Conservation (phyloP, 2,113 vertebrate genomes). For the Zapornia atra region DNA sequence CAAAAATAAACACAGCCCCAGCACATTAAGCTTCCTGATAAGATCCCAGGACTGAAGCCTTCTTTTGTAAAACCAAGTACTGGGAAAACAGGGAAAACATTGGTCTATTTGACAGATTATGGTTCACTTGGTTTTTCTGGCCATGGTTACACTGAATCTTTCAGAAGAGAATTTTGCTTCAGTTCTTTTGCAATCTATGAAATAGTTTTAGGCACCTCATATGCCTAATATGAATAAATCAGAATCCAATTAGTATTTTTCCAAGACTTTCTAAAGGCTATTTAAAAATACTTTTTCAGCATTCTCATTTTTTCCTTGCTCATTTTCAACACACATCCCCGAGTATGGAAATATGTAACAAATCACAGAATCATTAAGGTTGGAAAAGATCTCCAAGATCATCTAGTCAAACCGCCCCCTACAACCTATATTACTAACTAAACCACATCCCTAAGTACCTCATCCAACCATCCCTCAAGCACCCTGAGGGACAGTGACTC, state of each 20-base stretch:
- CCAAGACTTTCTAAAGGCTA: not conserved
- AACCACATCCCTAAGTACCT: too few species aligned
- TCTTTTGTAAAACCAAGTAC: not conserved
- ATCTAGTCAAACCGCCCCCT: too few species aligned
- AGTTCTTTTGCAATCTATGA: not conserved
- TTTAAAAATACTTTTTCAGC: not conserved
- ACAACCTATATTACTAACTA: too few species aligned
- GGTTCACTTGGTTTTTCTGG: not conserved
- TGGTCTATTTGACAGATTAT: not conserved
- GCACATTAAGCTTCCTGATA: not conserved
- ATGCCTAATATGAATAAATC: not conserved
- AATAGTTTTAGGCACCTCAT: not conserved
- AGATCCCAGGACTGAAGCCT: not conserved
- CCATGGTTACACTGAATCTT: not conserved
- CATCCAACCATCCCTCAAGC: too few species aligned
- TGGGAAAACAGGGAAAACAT: not conserved
- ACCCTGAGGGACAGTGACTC: too few species aligned
- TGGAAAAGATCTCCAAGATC: too few species aligned
- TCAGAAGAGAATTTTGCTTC: not conserved
- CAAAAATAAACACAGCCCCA: not conserved
- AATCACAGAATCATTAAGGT: too few species aligned
- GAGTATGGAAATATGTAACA: not conserved
- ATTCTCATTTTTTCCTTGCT: not conserved
- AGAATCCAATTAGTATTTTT: not conserved
- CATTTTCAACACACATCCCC: not conserved